phyloP scores from a whole-genome alignment of 1,140 invertebrate genomes.

The Helicoverpa armigera region DNA sequence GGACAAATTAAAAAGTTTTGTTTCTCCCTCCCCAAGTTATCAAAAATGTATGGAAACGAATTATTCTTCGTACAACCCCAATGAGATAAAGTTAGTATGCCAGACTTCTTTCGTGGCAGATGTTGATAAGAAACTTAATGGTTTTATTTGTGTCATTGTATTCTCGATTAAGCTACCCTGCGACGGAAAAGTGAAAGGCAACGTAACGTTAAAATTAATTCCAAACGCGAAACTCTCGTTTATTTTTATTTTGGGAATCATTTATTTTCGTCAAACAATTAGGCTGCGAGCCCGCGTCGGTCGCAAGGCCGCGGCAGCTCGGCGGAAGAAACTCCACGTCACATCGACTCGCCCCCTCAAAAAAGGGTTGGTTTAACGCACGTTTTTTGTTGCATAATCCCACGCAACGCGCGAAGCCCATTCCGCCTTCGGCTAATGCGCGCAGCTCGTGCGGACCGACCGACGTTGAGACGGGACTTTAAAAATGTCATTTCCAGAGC shows the following conservation, averaged over 20 bases:
- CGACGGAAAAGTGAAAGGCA: slow-evolving; percentile 63
- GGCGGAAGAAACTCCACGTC: slow-evolving; percentile 77
- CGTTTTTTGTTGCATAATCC: slow-evolving; percentile 80
- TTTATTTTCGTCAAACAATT: slow-evolving; percentile 85
- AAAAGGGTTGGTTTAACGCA: slow-evolving; percentile 76
- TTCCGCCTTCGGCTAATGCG: slow-evolving; percentile 70
- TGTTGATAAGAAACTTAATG: slow-evolving; percentile 57
- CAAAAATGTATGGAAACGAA: slow-evolving; percentile 40
- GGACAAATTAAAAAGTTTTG: slow-evolving; percentile 52
- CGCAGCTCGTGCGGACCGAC: slow-evolving; percentile 66
- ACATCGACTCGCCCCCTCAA: slow-evolving; percentile 64
- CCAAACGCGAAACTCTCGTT: slow-evolving; percentile 79
- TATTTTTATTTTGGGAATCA: slow-evolving; percentile 82
- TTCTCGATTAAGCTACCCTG: slow-evolving; percentile 65
- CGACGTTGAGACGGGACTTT: slow-evolving; percentile 67
- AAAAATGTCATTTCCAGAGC: slow-evolving; percentile 81
- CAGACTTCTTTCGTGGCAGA: slow-evolving; percentile 49
- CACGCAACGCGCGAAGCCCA: slow-evolving; percentile 65
- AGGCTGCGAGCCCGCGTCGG: slow-evolving; percentile 67
- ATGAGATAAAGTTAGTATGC: slow-evolving; percentile 37
- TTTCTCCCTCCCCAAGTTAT: slow-evolving; percentile 20
- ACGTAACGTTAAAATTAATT: slow-evolving; percentile 76
- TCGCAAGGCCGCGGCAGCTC: slow-evolving; percentile 64
- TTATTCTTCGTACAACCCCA: slow-evolving; percentile 20
- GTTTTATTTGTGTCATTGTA: slow-evolving; percentile 62